Conservation (phyloP, 2,113 vertebrate species). For the Eurystomus gularis region DNA sequence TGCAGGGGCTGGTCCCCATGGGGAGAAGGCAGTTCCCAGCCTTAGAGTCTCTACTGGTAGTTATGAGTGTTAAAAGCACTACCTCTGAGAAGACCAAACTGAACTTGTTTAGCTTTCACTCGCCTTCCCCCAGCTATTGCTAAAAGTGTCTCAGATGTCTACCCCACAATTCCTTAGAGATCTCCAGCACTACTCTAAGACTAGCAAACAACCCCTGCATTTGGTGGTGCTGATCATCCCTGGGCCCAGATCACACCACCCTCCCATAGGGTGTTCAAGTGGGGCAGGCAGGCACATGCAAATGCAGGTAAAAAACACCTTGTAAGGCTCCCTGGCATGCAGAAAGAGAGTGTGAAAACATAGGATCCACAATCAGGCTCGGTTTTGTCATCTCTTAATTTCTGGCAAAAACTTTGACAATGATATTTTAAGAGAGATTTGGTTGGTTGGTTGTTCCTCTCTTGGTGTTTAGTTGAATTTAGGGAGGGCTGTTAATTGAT, state of each 20-base stretch:
- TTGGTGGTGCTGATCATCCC: neutral
- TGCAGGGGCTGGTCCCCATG: neutral
- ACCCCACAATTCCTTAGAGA: neutral
- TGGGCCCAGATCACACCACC: neutral
- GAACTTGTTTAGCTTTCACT: neutral
- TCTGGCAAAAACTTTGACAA: neutral
- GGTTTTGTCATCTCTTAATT: neutral
- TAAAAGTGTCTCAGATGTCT: neutral
- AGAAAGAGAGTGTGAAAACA: neutral
- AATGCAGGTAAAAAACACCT: neutral
- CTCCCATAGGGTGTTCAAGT: accelerated
- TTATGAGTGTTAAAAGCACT: neutral
- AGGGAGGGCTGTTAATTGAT: neutral
- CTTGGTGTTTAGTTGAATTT: neutral
- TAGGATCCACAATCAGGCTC: neutral
- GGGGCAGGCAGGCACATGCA: neutral
- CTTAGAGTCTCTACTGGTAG: no score
- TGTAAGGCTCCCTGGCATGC: neutral
- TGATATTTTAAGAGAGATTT: neutral
- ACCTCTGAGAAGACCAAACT: neutral
- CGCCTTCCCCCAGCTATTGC: neutral
- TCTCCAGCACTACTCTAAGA: neutral
- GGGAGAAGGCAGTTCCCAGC: neutral
- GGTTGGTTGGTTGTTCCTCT: neutral
- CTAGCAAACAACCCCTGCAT: neutral